phyloP scores from a whole-genome alignment of 2,888 invertebrate genomes.

The Habrosyne pyritoides region DNA sequence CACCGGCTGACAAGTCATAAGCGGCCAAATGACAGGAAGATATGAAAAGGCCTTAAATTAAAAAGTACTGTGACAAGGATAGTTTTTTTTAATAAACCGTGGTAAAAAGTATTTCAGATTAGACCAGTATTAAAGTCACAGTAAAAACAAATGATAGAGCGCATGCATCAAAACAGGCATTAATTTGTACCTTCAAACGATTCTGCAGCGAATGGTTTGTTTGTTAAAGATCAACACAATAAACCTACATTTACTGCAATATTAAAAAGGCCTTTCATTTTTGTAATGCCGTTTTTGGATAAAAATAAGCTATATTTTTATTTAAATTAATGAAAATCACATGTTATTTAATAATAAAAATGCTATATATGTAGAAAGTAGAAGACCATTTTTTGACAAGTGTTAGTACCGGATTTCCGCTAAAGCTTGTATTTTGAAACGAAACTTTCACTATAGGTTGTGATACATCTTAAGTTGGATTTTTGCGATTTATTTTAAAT shows the following conservation, averaged over 20 bases:
- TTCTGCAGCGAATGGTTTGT: too few species aligned
- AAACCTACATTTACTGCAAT: too few species aligned
- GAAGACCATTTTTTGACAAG: background rate
- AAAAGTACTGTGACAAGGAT: background rate
- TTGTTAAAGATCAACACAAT: too few species aligned
- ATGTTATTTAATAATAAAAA: too few species aligned
- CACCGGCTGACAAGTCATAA: slow-evolving; percentile 33
- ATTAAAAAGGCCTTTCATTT: too few species aligned
- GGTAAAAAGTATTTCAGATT: background rate
- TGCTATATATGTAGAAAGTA: background rate
- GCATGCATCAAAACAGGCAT: too few species aligned
- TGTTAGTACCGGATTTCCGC: background rate
- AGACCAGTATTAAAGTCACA: too few species aligned
- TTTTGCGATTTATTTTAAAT: background rate
- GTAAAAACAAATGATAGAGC: too few species aligned
- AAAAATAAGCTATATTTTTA: too few species aligned
- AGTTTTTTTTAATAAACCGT: background rate
- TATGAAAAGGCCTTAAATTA: background rate
- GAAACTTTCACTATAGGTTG: background rate
- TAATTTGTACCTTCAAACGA: too few species aligned
- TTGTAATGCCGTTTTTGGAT: too few species aligned
- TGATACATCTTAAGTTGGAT: background rate
- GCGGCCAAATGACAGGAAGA: slow-evolving; percentile 16
- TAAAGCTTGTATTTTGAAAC: background rate
- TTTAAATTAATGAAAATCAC: too few species aligned